Evolutionary conservation across 2,113 vertebrate genomes (phyloP).

Genomic region (Argyrosomus japonicus): DNA sequence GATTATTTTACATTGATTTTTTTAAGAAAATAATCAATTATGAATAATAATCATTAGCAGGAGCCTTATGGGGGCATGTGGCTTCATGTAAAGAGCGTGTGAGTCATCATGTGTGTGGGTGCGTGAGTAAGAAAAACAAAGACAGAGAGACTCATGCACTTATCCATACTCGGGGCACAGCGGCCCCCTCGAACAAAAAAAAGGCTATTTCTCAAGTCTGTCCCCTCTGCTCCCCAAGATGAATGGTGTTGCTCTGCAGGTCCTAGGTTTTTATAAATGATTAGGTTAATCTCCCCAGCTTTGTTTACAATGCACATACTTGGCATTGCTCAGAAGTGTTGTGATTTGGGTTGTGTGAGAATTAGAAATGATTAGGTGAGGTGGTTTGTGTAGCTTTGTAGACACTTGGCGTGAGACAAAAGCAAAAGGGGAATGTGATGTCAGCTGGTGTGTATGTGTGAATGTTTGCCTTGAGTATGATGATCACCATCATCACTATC

Average conservation of each 20-base stretch:
- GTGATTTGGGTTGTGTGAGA: neutral
- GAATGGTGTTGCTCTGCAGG: slow-evolving; percentile 10
- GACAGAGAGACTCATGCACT: neutral
- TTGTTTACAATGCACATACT: slow-evolving; percentile 16
- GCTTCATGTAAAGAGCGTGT: neutral
- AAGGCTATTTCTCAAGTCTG: slow-evolving; percentile 18
- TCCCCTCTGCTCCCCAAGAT: neutral
- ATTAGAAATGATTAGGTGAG: slow-evolving; percentile 4
- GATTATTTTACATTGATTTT: neutral
- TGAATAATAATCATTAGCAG: too few relatives aligned
- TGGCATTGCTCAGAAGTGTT: neutral
- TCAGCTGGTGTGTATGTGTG: neutral
- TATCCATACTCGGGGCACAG: neutral
- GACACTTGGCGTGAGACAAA: slow-evolving; percentile 1
- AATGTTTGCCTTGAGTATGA: neutral
- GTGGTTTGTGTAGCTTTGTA: neutral
- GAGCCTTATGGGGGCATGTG: neutral
- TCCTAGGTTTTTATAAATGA: slow-evolving; percentile 11
- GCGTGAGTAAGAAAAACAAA: neutral
- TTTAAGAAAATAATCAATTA: neutral
- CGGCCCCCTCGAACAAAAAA: neutral
- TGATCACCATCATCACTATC: neutral
- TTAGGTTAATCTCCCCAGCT: neutral
- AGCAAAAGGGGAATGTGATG: neutral
- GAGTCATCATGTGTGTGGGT: neutral